These are phyloP conservation scores for Ips nitidus DNA, from an alignment of 1,140 invertebrate genomes.

Conservation along the genomic window DNA sequence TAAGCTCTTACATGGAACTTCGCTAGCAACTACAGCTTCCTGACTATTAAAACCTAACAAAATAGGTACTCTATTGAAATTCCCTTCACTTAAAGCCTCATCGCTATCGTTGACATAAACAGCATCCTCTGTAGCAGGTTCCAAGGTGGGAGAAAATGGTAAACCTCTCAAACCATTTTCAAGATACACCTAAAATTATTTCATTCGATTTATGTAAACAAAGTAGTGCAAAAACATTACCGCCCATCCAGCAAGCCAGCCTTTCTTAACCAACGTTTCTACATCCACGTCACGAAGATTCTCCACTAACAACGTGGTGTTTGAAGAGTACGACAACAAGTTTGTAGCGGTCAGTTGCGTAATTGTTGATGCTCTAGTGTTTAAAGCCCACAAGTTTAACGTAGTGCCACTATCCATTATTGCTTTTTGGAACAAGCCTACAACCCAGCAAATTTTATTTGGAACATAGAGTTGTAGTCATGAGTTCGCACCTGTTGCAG, in stretches of 20 bases:
- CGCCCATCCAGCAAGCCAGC: neutral
- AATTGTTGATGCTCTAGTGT: conserved; percentile 6
- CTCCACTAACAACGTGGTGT: neutral
- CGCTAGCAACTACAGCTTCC: neutral
- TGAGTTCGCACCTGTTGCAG: neutral
- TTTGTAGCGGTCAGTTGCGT: neutral
- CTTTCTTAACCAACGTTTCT: neutral
- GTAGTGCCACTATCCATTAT: conserved; percentile 18
- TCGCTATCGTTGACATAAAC: conserved; percentile 9
- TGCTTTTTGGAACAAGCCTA: conserved; percentile 10
- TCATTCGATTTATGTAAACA: neutral
- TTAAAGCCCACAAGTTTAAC: conserved; percentile 11
- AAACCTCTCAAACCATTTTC: conserved; percentile 8
- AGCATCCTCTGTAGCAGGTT: conserved; percentile 3
- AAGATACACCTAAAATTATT: neutral
- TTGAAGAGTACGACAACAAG: neutral
- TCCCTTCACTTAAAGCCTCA: neutral
- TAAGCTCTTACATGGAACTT: conserved; percentile 2
- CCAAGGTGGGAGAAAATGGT: conserved; percentile 1
- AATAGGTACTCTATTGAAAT: conserved; percentile 4
- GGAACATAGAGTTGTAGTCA: neutral
- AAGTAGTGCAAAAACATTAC: neutral
- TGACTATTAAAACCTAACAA: conserved; percentile 20
- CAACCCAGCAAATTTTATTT: neutral
- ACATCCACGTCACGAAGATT: neutral